A percentile compares a stretch with the other conserved stretches of the same genome.
Conservation (phyloP, 2,113 vertebrate species). For the Lynx canadensis region DNA sequence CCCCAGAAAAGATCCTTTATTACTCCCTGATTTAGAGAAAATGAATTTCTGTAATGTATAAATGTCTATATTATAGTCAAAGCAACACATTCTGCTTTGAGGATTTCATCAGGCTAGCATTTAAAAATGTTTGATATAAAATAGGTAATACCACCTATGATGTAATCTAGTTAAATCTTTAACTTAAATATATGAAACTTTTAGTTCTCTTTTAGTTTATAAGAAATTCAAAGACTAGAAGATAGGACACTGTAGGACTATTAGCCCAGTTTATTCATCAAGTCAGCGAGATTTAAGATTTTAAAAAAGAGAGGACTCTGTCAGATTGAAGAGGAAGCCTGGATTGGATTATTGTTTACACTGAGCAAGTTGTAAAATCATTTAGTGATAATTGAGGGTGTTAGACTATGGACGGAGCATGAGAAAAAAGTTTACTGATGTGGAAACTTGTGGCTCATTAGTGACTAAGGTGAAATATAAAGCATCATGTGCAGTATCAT, state of each 20-base stretch:
- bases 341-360: background rate
- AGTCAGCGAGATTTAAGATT: background rate
- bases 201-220: slow-evolving; percentile 6
- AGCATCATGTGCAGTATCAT: background rate
- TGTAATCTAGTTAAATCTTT: slow-evolving; percentile 32
- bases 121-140: slow-evolving; percentile 10
- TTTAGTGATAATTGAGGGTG: background rate
- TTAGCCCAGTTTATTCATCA: slow-evolving; percentile 26
- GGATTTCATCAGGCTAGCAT: background rate
- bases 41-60: background rate
- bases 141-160: background rate
- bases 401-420: background rate
- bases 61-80: background rate
- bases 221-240: background rate
- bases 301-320: background rate
- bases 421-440: slow-evolving; percentile 12
- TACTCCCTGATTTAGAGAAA: background rate
- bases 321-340: background rate
- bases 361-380: background rate
- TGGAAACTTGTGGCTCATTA: background rate
- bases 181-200: slow-evolving; percentile 1
- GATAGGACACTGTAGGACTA: background rate
- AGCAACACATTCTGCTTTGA: background rate
- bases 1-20: background rate
- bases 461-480: background rate